phyloP scores from a whole-genome alignment of 1,140 invertebrate species.

The Spodoptera frugiperda region DNA sequence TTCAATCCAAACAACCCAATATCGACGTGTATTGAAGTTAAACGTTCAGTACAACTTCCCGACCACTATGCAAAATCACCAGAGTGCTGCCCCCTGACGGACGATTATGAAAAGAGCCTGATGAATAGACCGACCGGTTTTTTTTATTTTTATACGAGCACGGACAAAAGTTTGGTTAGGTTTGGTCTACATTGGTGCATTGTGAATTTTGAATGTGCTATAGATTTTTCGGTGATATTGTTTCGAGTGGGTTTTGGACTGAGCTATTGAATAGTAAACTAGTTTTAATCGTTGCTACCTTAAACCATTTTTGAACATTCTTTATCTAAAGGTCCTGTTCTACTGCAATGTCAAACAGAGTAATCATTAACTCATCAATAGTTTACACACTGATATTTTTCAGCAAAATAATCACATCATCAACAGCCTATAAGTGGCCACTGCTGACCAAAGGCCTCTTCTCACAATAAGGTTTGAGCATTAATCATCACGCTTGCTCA shows the following conservation, averaged over 20 bases:
- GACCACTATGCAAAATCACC: conserved; percentile 27
- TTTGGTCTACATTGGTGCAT: not conserved
- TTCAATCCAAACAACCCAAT: conserved; percentile 16
- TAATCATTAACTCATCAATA: too few relatives aligned
- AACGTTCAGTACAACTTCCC: conserved; percentile 25
- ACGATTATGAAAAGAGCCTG: conserved; percentile 41
- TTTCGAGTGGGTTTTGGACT: not conserved
- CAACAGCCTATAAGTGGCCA: too few relatives aligned
- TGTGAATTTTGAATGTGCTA: not conserved
- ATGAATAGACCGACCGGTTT: conserved; percentile 32
- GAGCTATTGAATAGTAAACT: not conserved
- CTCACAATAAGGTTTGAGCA: too few relatives aligned
- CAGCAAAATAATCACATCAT: too few relatives aligned
- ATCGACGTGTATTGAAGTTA: conserved; percentile 20
- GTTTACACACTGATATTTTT: too few relatives aligned
- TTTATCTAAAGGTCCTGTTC: too few relatives aligned
- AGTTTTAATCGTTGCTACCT: too few relatives aligned
- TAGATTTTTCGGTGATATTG: not conserved
- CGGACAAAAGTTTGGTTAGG: conserved; percentile 32
- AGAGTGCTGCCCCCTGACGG: conserved; percentile 21
- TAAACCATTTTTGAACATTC: too few relatives aligned
- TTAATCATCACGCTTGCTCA: too few relatives aligned
- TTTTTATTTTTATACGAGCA: conserved; percentile 25
- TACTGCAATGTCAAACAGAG: too few relatives aligned
- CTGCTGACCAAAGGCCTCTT: too few relatives aligned